These are phyloP conservation scores for Eubasilissa splendida DNA, from an alignment of 2,888 invertebrate species.

Conservation along the genomic window DNA sequence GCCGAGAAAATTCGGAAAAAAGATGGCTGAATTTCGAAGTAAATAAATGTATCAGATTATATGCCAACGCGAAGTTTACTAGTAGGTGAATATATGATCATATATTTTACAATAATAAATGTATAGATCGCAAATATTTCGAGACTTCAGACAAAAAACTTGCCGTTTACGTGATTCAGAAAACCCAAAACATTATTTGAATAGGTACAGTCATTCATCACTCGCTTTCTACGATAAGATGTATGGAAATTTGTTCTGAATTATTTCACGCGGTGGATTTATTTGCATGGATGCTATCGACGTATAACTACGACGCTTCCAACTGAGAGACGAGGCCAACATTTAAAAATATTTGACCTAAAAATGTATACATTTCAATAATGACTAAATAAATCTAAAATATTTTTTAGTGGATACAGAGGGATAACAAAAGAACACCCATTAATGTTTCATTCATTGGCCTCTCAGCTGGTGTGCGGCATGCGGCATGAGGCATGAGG, in stretches of 20 bases:
- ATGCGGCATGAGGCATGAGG: background rate
- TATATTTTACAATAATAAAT: too few species aligned
- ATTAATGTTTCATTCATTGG: conserved; percentile 17
- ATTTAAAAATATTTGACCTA: background rate
- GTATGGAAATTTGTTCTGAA: conserved; percentile 17
- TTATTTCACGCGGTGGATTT: conserved; percentile 1
- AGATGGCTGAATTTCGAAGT: too few species aligned
- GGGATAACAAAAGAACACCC: too few species aligned
- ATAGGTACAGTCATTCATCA: conserved; percentile 22
- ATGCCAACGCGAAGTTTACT: too few species aligned
- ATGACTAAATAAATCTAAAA: background rate
- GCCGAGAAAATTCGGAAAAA: too few species aligned
- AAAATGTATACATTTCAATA: background rate
- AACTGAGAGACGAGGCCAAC: background rate
- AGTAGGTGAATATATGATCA: too few species aligned
- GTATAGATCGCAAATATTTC: too few species aligned
- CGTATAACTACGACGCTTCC: background rate
- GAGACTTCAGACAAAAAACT: background rate
- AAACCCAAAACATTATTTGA: conserved; percentile 6
- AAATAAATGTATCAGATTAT: too few species aligned
- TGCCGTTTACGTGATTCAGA: background rate
- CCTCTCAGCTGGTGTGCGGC: background rate
- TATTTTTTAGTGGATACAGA: background rate
- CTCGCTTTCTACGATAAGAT: conserved; percentile 16
- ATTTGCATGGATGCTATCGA: too few species aligned